Base-by-base conservation (phyloP, 2,888 invertebrate genomes). In the Zaprionus lineosus region DNA sequence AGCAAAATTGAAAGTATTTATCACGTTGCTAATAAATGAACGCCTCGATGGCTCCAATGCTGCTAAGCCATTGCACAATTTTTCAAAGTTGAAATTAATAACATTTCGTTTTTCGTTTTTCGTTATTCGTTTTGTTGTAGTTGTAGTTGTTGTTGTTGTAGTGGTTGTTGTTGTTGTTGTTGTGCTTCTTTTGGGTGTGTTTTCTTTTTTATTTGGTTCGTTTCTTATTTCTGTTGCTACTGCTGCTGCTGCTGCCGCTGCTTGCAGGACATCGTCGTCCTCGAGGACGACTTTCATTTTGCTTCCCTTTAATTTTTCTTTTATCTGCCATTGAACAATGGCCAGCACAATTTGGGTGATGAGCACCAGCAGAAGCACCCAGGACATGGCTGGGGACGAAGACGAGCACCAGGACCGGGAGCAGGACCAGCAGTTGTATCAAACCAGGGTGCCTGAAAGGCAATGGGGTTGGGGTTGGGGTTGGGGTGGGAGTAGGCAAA, bases 251-350 rank as follows among this genome's bases (percentile, higher is more conserved):
- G 24, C 15, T 43, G 18, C 18, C 29, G 12, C 15, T 34, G 16
- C 11, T 12, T 12, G 29, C 39, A 31, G 43, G 60, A 40, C 36
- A 40, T 31, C 51, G 24, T 7, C 31, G 24, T 21, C 60, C 47
- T 39, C 43, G 46, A 31, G 37, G 39, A 50, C 47, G 69, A 61
- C 65, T 81, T 76, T 76, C 74, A 84, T 79, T 79, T 67, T 39
- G 77, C 78, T 85, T 81, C 61, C 77, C 82, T 79, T 85, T 79
- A 84, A 81, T 81, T 79, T 83, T 85, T 85, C 85, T 79, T 81
- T 84, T 84, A 83, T 79, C 86, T 81, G 81, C 86, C 78, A 84
- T 77, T 84, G 82, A 84, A 81, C 84, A 81, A 81, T 84, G 70
- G 82, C 73, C 73, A 70, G 85, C 66, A 73, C 66, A 72, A 60